Conservation (phyloP, 2,113 vertebrate genomes). For the Lethenteron camtschaticum region DNA sequence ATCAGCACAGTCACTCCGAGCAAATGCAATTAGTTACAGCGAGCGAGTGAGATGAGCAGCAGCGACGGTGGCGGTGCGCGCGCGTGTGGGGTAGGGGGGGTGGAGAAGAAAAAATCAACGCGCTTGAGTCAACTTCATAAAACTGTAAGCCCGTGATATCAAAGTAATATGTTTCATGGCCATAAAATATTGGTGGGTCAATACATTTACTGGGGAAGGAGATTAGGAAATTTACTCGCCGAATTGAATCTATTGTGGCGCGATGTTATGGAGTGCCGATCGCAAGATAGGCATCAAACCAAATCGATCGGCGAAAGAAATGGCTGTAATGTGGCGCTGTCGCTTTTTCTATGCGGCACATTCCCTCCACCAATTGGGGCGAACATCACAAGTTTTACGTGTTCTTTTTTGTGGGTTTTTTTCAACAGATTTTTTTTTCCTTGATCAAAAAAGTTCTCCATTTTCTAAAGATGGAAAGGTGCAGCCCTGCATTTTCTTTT, state of each 20-base stretch:
- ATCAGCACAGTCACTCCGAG: too few relatives aligned
- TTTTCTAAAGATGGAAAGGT: too few relatives aligned
- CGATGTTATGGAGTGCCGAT: slow-evolving; percentile 5
- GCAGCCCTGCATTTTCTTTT: too few relatives aligned
- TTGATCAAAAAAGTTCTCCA: too few relatives aligned
- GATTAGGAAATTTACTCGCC: slow-evolving; percentile 6
- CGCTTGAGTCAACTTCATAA: slow-evolving; percentile 6
- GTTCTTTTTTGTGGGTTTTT: too few relatives aligned
- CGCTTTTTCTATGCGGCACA: too few relatives aligned
- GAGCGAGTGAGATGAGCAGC: too few relatives aligned
- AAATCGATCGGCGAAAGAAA: neutral
- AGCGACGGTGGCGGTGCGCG: neutral
- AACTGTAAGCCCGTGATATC: slow-evolving; percentile 5
- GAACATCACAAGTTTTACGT: too few relatives aligned
- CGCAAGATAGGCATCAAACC: slow-evolving; percentile 4
- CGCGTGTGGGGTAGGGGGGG: neutral
- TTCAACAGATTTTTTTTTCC: too few relatives aligned
- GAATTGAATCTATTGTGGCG: slow-evolving; percentile 1
- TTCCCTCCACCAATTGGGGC: too few relatives aligned
- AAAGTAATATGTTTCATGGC: slow-evolving; percentile 5
- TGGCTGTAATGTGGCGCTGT: too few relatives aligned
- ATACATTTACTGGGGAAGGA: slow-evolving; percentile 5
- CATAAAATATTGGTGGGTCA: slow-evolving; percentile 5
- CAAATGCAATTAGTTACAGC: too few relatives aligned
- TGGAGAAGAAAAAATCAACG: neutral